Evolutionary conservation across 2,888 invertebrate genomes (phyloP).

Genomic region (Calephelis perditalis): DNA sequence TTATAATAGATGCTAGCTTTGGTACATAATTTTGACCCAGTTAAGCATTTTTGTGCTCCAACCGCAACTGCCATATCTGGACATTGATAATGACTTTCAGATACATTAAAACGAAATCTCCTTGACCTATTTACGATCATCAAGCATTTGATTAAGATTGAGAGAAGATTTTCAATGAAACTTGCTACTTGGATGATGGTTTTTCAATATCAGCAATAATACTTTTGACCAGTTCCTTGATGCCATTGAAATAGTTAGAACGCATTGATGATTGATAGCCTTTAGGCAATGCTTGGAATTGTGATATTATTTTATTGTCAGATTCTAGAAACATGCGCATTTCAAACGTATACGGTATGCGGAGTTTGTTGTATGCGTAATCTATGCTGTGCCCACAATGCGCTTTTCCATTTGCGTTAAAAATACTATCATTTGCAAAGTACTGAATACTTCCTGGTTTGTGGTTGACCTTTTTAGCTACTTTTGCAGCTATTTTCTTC

Average conservation of each 20-base stretch:
- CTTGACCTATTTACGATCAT: slow-evolving; percentile 17
- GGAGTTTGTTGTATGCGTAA: slow-evolving; percentile 42
- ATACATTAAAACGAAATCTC: background rate
- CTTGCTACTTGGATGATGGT: background rate
- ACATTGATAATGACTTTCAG: slow-evolving; percentile 10
- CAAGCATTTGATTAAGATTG: slow-evolving; percentile 2
- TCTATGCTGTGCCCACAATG: slow-evolving; percentile 65
- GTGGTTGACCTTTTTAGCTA: slow-evolving; percentile 51
- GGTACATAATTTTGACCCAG: slow-evolving; percentile 58
- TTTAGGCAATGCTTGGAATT: slow-evolving; percentile 53
- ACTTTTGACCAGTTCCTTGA: slow-evolving; percentile 51
- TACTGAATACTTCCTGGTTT: slow-evolving; percentile 45
- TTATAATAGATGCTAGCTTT: slow-evolving; percentile 55
- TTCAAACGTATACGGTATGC: slow-evolving; percentile 48
- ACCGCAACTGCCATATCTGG: slow-evolving; percentile 26
- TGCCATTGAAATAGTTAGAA: slow-evolving; percentile 53
- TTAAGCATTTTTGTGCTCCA: slow-evolving; percentile 46
- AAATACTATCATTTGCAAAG: slow-evolving; percentile 50
- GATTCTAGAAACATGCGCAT: slow-evolving; percentile 58
- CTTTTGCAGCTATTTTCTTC: slow-evolving; percentile 40
- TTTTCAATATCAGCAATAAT: slow-evolving; percentile 38
- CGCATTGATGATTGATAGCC: slow-evolving; percentile 49
- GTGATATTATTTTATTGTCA: slow-evolving; percentile 44
- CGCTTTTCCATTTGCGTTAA: slow-evolving; percentile 41
- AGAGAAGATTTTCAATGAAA: too few relatives aligned